Conservation (phyloP, 2,797 vertebrate species). For the Melanogrammus aeglefinus region DNA sequence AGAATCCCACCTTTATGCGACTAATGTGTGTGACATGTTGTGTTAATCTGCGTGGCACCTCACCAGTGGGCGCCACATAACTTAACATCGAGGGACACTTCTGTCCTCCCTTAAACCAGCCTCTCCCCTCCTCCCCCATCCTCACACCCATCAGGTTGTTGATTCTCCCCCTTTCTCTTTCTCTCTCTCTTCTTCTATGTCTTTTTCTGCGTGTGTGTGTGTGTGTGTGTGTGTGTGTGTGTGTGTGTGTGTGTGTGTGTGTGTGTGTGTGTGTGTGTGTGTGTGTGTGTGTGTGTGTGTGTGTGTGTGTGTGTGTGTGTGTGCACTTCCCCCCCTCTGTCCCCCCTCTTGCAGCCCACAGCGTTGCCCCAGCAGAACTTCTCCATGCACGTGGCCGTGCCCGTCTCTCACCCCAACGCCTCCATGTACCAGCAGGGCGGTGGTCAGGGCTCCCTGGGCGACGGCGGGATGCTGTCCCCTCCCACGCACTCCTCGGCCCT, state of each 20-base stretch:
- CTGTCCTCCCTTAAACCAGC: background rate
- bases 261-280: too few species aligned
- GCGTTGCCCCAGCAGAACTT: conserved; percentile 94
- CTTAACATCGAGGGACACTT: background rate
- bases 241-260: conserved; percentile 13
- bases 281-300: conserved; percentile 23
- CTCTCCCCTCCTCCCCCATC: background rate
- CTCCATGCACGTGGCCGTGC: conserved; percentile 98
- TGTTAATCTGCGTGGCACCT: background rate
- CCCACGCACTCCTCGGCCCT: conserved; percentile 78
- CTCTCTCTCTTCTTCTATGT: conserved; percentile 17
- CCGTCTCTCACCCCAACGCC: conserved; percentile 89
- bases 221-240: conserved; percentile 27
- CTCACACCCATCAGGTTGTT: conserved; percentile 1
- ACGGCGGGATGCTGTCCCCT: conserved; percentile 92
- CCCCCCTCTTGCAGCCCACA: conserved; percentile 76
- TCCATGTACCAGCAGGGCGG: conserved; percentile 89
- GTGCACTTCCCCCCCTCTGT: background rate
- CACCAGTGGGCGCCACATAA: background rate
- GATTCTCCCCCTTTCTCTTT: conserved; percentile 5
- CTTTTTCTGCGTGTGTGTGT: conserved; percentile 15
- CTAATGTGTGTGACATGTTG: background rate
- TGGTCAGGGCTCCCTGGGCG: conserved; percentile 83
- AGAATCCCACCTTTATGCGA: background rate
- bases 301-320: too few species aligned